These are phyloP conservation scores for Donacobius atricapilla DNA, from an alignment of 2,113 vertebrate genomes.

Conservation along the genomic window DNA sequence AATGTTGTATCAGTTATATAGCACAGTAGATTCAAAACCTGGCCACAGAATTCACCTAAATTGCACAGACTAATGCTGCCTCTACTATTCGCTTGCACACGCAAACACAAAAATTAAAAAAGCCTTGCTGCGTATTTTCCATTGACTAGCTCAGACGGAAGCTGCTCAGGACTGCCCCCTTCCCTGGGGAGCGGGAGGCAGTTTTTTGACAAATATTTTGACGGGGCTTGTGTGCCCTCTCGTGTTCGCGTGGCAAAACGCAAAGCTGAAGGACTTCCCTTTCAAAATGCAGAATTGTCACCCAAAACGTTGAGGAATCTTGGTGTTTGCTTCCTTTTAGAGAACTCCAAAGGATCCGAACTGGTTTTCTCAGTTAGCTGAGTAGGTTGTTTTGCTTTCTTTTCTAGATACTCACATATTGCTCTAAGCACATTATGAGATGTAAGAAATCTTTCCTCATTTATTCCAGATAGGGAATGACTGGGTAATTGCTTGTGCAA, in stretches of 20 bases:
- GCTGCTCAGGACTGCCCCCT: background rate
- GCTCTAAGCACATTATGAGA: background rate
- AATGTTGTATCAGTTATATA: background rate
- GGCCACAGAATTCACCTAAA: background rate
- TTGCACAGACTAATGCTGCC: background rate
- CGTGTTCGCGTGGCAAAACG: constrained; percentile 40
- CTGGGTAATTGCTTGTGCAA: background rate
- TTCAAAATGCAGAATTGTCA: background rate
- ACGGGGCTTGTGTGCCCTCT: constrained; percentile 29
- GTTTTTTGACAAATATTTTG: background rate
- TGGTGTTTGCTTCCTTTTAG: background rate
- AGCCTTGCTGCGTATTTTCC: background rate
- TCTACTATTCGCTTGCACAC: background rate
- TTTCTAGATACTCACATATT: background rate
- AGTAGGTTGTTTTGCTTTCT: background rate
- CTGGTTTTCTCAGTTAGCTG: background rate
- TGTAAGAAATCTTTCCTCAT: background rate
- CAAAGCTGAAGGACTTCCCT: background rate
- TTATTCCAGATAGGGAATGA: background rate
- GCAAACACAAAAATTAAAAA: background rate
- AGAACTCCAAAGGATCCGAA: background rate
- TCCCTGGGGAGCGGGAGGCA: fast-evolving
- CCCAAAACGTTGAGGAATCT: fast-evolving
- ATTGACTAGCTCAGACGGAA: background rate
- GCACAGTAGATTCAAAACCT: background rate